Conservation (phyloP, 2,797 vertebrate genomes). For the Coilia nasus region DNA sequence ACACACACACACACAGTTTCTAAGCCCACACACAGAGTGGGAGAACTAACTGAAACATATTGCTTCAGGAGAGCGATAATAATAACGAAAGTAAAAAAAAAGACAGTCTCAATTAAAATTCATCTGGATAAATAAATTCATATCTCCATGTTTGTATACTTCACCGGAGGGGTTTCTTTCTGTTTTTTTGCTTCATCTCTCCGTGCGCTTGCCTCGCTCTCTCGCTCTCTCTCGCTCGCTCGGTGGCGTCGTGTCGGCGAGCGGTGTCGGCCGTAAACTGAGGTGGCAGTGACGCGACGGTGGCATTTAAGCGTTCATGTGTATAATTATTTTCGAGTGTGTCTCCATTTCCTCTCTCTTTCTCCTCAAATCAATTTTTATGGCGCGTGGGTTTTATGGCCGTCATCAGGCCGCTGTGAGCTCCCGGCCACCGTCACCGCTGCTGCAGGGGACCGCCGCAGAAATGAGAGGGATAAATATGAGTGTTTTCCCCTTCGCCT, state of each 20-base stretch:
- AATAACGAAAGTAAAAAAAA: neutral
- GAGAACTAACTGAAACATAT: conserved; percentile 11
- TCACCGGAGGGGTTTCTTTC: conserved; percentile 33
- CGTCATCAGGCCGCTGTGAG: conserved; percentile 55
- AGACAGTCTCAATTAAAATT: neutral
- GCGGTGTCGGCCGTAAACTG: conserved; percentile 55
- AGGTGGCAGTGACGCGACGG: conserved; percentile 44
- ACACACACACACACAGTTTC: neutral
- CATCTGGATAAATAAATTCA: conserved; percentile 16
- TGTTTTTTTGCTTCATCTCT: neutral
- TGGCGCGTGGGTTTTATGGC: conserved; percentile 62
- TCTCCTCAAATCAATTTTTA: conserved; percentile 65
- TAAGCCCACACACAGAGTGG: neutral
- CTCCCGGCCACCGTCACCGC: conserved; percentile 44
- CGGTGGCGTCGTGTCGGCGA: conserved; percentile 45
- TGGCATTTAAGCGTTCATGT: conserved; percentile 61
- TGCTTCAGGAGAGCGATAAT: conserved; percentile 19
- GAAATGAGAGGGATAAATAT: conserved; percentile 61
- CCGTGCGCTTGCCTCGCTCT: conserved; percentile 19
- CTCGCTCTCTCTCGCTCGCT: conserved; percentile 4
- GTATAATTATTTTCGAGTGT: conserved; percentile 64
- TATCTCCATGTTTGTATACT: conserved; percentile 40
- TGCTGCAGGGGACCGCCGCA: conserved; percentile 51
- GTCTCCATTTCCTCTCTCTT: conserved; percentile 63
- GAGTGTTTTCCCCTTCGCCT: conserved; percentile 51